Base-by-base conservation (phyloP, 92 coral and sea anemone species). In the Phenganax marumi region DNA sequence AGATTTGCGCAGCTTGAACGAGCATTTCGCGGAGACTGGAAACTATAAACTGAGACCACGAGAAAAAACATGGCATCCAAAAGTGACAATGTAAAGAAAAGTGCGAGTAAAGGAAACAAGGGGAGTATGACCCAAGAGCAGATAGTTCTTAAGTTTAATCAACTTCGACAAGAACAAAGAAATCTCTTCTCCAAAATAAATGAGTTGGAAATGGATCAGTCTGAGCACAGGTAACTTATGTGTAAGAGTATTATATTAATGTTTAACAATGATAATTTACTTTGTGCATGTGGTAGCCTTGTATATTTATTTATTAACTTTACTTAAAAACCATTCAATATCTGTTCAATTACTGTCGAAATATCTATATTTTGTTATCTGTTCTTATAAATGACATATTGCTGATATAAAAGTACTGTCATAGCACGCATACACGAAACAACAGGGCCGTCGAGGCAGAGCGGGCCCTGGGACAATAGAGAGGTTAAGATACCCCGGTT, bases 131-230 rank as follows among this genome's bases (percentile, higher is more conserved):
- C 90, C 16, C 97, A 93, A 48, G 97, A 96, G 76, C 93, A 89
- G 73, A 86, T 92, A 65, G 75, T 92, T 33, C 70, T 93, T 79
- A 93, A 86, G 70, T 95, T 95, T 77, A 95, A 95, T 63, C 98
- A 92, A 73, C 87, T 95, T 86, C 90, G 98, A 68, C 98, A 95
- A 61, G 98, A 95, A 12, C 87, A 82, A 78, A 89, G 97, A 55
- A 81, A 85, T 74, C 79, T 95, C 48, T 68, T 95, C 58, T 85
- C 89, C 13, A 95, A 95, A 82, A 75, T 95, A 81, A 94, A 90
- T 52, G 98, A 95, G 90, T 68, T 95, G 22, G 97, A 95, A 81
- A 88, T 92, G 97, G 98, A 95, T 62, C 93, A 86, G 57, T 92
- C 90, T 51, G 98, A 95, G 78, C 98, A 95, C 86, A 91, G 97